Base-by-base conservation (phyloP, 1,140 invertebrate genomes). In the Prorops nasuta region DNA sequence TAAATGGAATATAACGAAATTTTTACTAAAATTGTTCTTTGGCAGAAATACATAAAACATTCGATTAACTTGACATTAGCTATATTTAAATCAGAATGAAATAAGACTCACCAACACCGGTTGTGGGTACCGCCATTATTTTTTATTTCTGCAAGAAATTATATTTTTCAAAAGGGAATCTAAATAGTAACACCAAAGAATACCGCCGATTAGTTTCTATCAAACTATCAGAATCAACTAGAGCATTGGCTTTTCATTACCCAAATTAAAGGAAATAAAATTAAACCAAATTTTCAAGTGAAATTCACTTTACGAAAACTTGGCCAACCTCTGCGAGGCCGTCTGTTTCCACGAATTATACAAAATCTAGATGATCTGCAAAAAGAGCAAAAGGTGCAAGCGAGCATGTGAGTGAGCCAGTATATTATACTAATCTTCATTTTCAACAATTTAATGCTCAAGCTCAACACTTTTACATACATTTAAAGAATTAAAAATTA, bases 111-210 rank as follows among this genome's bases (percentile, higher is more conserved):
- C 76, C 76, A 63, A 78, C 76, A 72, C 76, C 74, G 74, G 71
- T 68, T 58, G 72, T 73, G 49, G 73, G 72, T 55, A 75, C 71
- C 73, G 76, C 74, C 76, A 78, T 78, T 65, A 74, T 74, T 59
- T 53, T 52, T 55, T 61, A 64, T 66, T 64, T 64, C 54, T 60
- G 50, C 41, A 49, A 45, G 39, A 40, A 43, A 55, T 58, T 57
- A 58, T 67, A 63, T 62, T 60, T 67, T 67, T 60, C 56, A 50
- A 39, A 58, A 54, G 1, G 51, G 39, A 40, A 45, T 49, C 12
- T 43, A 31, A 56, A 8, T 35, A 51, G 46, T 47, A 54, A 36
- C 32, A 34, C 50, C 20, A 24, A 39, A 52, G 38, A 56, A 52
- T 48, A 21, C 28, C 31, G 10, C 16, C 10, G 42, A 45, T 8